phyloP scores from a whole-genome alignment of 2,113 vertebrate species.

The Copsychus sechellarum region DNA sequence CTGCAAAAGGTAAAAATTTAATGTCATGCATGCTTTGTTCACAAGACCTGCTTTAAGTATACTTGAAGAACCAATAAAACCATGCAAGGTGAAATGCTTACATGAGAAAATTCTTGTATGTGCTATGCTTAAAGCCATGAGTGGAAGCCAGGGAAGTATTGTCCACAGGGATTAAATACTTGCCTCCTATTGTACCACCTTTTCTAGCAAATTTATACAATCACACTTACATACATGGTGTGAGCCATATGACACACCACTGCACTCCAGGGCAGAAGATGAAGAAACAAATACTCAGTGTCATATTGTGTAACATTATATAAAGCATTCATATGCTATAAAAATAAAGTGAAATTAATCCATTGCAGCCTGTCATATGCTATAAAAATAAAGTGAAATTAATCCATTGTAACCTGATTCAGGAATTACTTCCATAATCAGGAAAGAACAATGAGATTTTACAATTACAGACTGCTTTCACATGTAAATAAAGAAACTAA shows the following conservation, averaged over 20 bases:
- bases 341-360: neutral
- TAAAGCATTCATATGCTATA: neutral
- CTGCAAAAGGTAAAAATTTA: neutral
- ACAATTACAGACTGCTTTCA: neutral
- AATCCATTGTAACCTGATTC: neutral
- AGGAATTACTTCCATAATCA: neutral
- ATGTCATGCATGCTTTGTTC: neutral
- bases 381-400: neutral
- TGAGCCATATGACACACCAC: neutral
- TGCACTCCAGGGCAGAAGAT: neutral
- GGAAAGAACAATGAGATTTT: neutral
- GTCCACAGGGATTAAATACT: neutral
- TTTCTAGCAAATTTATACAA: neutral
- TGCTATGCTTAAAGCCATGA: neutral
- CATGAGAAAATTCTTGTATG: neutral
- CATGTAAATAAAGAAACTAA: neutral
- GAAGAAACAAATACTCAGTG: neutral
- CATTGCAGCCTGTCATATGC: neutral
- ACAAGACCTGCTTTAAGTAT: neutral
- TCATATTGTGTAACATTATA: neutral
- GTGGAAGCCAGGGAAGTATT: neutral
- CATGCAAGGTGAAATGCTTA: neutral
- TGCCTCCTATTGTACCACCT: neutral
- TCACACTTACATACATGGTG: neutral
- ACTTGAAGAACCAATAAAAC: neutral